phyloP scores from a whole-genome alignment of 2,888 invertebrate genomes.

The Gisinianus flammeolus region DNA sequence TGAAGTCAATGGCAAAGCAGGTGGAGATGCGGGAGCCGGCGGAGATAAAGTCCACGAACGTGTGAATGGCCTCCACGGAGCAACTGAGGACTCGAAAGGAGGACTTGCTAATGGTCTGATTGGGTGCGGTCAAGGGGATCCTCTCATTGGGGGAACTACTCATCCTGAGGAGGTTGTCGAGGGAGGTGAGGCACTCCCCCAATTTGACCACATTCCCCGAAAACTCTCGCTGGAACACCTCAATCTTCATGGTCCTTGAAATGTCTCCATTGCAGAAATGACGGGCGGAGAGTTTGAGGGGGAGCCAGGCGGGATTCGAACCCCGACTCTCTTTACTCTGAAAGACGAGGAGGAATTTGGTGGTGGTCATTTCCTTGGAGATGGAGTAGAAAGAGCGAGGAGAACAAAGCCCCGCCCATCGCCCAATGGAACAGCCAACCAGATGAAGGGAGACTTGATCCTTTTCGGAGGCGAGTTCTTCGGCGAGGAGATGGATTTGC shows the following conservation, averaged over 20 bases:
- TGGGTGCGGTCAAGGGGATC: no score
- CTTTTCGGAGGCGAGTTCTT: constrained; percentile 55
- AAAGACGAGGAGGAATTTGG: constrained; percentile 64
- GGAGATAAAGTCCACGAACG: constrained; percentile 68
- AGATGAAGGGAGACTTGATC: constrained; percentile 51
- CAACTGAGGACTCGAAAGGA: constrained; percentile 15
- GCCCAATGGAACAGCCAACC: constrained; percentile 36
- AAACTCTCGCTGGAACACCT: constrained; percentile 63
- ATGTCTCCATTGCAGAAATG: constrained; percentile 66
- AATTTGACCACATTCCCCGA: constrained; percentile 63
- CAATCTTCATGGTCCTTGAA: constrained; percentile 65
- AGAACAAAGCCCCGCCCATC: constrained; percentile 45
- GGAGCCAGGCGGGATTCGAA: constrained; percentile 62
- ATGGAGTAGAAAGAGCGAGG: constrained; percentile 57
- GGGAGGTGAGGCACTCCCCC: constrained; percentile 63
- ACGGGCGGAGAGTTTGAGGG: constrained; percentile 62
- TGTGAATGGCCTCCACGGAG: constrained; percentile 58
- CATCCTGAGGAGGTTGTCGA: constrained; percentile 58
- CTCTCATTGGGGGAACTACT: no score
- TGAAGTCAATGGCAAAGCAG: constrained; percentile 65
- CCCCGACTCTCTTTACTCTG: constrained; percentile 65
- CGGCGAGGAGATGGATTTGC: constrained; percentile 54
- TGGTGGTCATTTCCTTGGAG: constrained; percentile 62
- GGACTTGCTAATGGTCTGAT: not conserved
- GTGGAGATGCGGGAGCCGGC: constrained; percentile 65